Evolutionary conservation across 2,113 vertebrate genomes (phyloP), one percentile per base, ranked within the genome.

Genomic region (Sander vitreus): DNA sequence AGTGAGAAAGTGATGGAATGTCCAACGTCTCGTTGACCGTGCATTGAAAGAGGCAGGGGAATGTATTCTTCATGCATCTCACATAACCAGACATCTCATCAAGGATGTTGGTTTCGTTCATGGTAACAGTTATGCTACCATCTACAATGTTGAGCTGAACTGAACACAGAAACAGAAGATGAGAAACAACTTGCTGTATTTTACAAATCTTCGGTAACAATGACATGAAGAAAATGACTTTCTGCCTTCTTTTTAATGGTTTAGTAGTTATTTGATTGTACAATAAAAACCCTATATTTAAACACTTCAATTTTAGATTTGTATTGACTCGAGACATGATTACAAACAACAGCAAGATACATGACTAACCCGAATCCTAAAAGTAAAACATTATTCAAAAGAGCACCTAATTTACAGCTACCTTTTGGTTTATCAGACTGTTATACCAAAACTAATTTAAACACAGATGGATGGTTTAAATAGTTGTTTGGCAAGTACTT

Each of bases 51-150:
- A 36, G 0, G 19, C 85, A 89, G 0, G 1, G 0, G 0, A 0
- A 0, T 4, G 0, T 6, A 2, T 18, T 0, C 0, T 0, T 1
- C 0, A 0, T 0, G 13, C 81, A 88, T 0, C 0, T 3, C 25
- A 69, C 11, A 0, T 0, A 0, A 0, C 0, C 0, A 3, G 0
- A 0, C 2, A 0, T 0, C 0, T 16, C 0, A 0, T 39, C 78
- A 0, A 0, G 0, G 27, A 72, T 1, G 5, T 7, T 18, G 1
- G 0, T 0, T 4, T 4, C 0, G 1, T 0, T 13, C 1, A 6
- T 2, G 51, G 0, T 45, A 1, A 74, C 23, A 1, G 0, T 1
- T 2, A 73, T 12, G 7, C 0, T 0, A 2, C 57, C 4, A 0
- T 54, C 2, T 13, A 66, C 71, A 27, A 88, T 76, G 25, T 6